These are phyloP conservation scores for Chydorus sphaericus DNA, from an alignment of 2,888 invertebrate genomes.

Conservation along the genomic window DNA sequence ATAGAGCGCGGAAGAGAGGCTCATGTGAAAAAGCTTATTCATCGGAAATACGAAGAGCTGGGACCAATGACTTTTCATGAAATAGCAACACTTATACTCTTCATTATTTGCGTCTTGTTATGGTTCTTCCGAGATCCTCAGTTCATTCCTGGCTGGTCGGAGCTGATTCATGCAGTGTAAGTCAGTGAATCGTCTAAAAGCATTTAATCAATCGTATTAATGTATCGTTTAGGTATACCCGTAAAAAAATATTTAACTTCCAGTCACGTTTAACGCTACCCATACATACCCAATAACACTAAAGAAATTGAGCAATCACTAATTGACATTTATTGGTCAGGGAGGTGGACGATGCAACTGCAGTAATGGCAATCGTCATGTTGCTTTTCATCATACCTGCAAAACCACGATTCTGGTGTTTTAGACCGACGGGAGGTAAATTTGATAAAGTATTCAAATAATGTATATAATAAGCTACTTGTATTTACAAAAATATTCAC, in stretches of 20 bases:
- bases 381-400: constrained; percentile 33
- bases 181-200: neutral
- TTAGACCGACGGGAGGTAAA: neutral
- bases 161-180: constrained; percentile 34
- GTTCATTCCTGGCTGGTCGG: constrained; percentile 76
- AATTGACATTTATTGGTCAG: neutral
- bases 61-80: constrained; percentile 39
- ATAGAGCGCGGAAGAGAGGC: neutral
- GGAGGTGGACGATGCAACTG: constrained; percentile 14
- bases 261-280: neutral
- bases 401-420: constrained; percentile 20
- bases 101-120: constrained; percentile 59
- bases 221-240: too few relatives aligned
- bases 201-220: too few relatives aligned
- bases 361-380: constrained; percentile 30
- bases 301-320: neutral
- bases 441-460: neutral
- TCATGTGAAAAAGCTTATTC: neutral
- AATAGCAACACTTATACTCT: constrained; percentile 49
- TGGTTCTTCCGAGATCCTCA: constrained; percentile 84
- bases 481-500: neutral
- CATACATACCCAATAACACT: neutral
- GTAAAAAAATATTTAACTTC: neutral
- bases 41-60: neutral
- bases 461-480: neutral